These are phyloP conservation scores for Protosalanx chinensis DNA, from an alignment of 2,797 vertebrate genomes.

Conservation along the genomic window DNA sequence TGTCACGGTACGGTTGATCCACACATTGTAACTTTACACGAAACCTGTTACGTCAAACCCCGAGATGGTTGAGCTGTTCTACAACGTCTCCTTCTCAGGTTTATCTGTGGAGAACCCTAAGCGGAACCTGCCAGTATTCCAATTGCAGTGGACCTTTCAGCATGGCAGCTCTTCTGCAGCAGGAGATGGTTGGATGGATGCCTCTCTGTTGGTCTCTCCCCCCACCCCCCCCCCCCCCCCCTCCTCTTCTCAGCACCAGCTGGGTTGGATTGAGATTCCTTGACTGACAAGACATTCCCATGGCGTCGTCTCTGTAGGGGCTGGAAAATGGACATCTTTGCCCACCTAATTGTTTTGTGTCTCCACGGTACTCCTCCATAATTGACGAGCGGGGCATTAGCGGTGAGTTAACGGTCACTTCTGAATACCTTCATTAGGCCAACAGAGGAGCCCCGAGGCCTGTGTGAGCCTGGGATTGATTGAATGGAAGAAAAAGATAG, in stretches of 20 bases:
- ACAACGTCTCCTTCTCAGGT: no score
- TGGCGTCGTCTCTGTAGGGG: constrained; percentile 8
- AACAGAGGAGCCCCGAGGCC: background rate
- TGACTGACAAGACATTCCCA: constrained; percentile 11
- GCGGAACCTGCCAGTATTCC: no score
- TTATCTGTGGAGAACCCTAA: no score
- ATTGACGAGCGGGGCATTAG: constrained; percentile 26
- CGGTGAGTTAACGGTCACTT: constrained; percentile 7
- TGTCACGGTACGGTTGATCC: no score
- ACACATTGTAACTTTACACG: no score
- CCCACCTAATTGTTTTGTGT: constrained; percentile 27
- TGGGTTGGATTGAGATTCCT: constrained; percentile 8
- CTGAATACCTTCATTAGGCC: constrained; percentile 30
- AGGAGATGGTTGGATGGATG: background rate
- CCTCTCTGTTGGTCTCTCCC: background rate
- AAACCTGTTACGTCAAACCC: no score
- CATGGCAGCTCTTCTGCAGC: constrained; percentile 10
- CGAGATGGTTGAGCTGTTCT: no score
- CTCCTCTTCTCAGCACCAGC: background rate
- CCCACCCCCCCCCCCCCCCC: background rate
- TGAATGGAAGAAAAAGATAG: constrained; percentile 16
- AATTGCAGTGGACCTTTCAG: constrained; percentile 3
- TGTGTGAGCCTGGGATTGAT: constrained; percentile 17
- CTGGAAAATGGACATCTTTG: constrained; percentile 8
- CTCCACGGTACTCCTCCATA: background rate